Conservation (phyloP, 2,888 invertebrate genomes). For the Orchesella flavescens region DNA sequence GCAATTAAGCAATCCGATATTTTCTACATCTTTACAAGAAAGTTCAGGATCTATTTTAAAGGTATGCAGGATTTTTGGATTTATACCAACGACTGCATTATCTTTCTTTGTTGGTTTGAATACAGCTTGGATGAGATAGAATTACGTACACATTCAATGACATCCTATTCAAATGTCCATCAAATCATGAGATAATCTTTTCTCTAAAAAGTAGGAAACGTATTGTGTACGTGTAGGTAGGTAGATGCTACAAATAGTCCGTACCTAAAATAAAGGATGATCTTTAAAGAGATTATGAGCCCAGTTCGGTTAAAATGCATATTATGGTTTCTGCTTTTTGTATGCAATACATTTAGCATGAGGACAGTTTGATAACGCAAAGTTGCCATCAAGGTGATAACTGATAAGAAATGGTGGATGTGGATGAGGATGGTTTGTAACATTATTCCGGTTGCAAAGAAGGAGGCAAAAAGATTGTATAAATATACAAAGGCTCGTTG, state of each 20-base stretch:
- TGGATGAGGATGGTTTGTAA: not conserved
- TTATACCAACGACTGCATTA: not conserved
- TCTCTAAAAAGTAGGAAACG: constrained; percentile 41
- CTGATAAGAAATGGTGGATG: constrained; percentile 31
- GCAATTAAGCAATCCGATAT: not conserved
- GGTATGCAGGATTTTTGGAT: not conserved
- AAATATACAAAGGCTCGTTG: not conserved
- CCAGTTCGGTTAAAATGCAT: not conserved
- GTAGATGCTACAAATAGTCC: not conserved
- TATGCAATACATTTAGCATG: constrained; percentile 21
- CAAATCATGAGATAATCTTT: constrained; percentile 33
- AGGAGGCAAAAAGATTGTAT: constrained; percentile 13
- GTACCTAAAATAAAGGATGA: constrained; percentile 32
- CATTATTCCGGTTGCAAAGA: constrained; percentile 1
- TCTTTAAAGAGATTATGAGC: constrained; percentile 37
- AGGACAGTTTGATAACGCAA: not conserved
- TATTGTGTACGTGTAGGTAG: not conserved
- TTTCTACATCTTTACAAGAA: not conserved
- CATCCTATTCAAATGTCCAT: constrained; percentile 55
- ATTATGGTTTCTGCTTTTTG: not conserved
- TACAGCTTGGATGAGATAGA: constrained; percentile 4
- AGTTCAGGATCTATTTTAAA: not conserved
- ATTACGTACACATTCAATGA: constrained; percentile 19
- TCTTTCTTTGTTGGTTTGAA: not conserved
- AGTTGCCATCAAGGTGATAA: constrained; percentile 7